Conservation (phyloP, 2,113 vertebrate species). For the Corythaixoides concolor region DNA sequence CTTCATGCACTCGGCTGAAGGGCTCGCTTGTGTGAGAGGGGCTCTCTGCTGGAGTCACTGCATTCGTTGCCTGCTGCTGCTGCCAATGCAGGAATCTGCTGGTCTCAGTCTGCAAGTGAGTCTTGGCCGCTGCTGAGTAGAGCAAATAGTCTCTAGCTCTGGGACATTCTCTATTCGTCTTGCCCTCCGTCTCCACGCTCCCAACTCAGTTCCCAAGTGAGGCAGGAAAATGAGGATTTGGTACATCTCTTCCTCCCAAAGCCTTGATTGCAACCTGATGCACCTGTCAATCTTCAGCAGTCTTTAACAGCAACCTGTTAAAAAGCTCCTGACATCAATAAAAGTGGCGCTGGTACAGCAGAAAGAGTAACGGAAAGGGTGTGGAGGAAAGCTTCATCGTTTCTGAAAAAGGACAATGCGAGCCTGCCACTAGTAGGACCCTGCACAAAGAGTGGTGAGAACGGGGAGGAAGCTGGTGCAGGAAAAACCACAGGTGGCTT, state of each 20-base stretch:
- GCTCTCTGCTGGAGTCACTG: background rate
- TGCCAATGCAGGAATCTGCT: accelerated
- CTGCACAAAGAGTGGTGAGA: background rate
- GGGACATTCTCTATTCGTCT: background rate
- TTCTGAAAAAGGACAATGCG: background rate
- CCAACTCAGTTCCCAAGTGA: background rate
- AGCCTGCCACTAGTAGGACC: background rate
- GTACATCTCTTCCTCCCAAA: background rate
- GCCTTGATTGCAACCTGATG: conserved; percentile 7
- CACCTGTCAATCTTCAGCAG: conserved; percentile 36
- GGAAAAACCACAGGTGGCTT: background rate
- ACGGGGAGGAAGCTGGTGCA: background rate
- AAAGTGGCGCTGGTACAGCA: background rate
- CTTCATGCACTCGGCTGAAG: background rate
- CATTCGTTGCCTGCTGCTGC: background rate
- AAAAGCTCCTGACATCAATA: conserved; percentile 39
- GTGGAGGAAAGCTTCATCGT: background rate
- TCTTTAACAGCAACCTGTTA: background rate
- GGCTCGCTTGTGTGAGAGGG: background rate
- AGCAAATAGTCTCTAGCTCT: background rate
- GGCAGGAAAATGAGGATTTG: background rate
- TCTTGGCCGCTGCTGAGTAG: background rate
- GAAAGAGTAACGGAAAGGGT: background rate
- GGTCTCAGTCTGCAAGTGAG: background rate
- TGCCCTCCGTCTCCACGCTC: background rate